A percentile compares a stretch with the other conserved stretches of the same genome.
Conservation (phyloP, 2,888 invertebrate genomes). For the Cheilosia vulpina region DNA sequence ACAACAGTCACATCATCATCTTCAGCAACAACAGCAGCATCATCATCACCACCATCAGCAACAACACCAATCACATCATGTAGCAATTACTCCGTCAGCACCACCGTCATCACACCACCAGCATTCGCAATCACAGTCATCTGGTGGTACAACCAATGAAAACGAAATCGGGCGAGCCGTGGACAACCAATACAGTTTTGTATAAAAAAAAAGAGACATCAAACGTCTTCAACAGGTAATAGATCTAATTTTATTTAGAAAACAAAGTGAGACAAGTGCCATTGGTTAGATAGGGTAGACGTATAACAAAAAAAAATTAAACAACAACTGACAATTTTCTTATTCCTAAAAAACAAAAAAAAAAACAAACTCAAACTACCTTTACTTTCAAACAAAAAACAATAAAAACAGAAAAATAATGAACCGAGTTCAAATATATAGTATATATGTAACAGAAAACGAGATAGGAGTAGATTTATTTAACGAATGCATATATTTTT, state of each 20-base stretch:
- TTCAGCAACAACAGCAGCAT: conserved; percentile 65
- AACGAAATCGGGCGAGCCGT: conserved; percentile 86
- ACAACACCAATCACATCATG: conserved; percentile 76
- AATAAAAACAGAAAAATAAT: conserved; percentile 7
- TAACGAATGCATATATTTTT: conserved; percentile 20
- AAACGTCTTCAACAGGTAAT: conserved; percentile 48
- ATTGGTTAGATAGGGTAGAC: conserved; percentile 55
- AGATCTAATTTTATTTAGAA: conserved; percentile 50
- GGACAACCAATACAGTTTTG: conserved; percentile 93
- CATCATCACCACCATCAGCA: conserved; percentile 69
- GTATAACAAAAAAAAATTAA: background rate
- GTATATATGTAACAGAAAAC: background rate
- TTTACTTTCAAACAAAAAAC: conserved; percentile 42
- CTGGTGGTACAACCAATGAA: conserved; percentile 62
- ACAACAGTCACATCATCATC: conserved; percentile 32
- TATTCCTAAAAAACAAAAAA: conserved; percentile 52
- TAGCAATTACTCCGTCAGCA: conserved; percentile 58
- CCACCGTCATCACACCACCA: conserved; percentile 65
- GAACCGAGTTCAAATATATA: conserved; percentile 34
- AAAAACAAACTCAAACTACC: conserved; percentile 42
- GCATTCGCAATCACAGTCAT: conserved; percentile 56
- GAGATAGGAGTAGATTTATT: conserved; percentile 19
- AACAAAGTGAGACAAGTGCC: conserved; percentile 48
- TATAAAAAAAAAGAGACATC: conserved; percentile 82
- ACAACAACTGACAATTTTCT: conserved; percentile 31